These are phyloP conservation scores for Stomorhina lunata DNA, from an alignment of 2,888 invertebrate genomes.

Conservation along the genomic window DNA sequence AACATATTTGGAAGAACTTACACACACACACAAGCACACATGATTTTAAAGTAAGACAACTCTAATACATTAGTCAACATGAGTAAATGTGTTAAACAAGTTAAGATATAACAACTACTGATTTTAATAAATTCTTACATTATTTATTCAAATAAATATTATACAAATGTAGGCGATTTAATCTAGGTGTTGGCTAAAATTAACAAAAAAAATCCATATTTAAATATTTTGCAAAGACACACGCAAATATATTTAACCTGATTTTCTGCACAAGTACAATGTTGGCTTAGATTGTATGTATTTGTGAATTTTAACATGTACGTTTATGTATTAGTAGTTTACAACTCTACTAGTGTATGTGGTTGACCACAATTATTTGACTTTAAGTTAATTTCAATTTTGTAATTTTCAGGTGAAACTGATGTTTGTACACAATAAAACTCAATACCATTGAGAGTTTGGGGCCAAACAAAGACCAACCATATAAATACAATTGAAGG, in stretches of 20 bases:
- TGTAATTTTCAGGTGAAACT: slow-evolving; percentile 24
- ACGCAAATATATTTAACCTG: too few relatives aligned
- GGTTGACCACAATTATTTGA: slow-evolving; percentile 60
- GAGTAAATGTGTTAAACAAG: too few relatives aligned
- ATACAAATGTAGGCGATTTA: too few relatives aligned
- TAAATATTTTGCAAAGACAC: too few relatives aligned
- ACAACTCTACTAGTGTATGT: slow-evolving; percentile 19
- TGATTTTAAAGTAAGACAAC: neutral
- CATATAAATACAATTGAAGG: too few relatives aligned
- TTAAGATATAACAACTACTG: too few relatives aligned
- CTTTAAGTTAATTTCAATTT: slow-evolving; percentile 59
- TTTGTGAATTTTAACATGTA: neutral
- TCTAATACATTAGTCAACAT: neutral
- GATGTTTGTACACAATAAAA: neutral
- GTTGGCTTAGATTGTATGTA: neutral
- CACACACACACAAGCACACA: neutral
- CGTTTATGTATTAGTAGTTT: neutral
- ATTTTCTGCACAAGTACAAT: neutral
- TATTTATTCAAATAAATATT: too few relatives aligned
- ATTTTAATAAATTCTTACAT: too few relatives aligned
- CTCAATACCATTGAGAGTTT: neutral
- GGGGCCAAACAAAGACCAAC: neutral
- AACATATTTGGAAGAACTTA: neutral
- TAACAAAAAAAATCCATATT: too few relatives aligned
- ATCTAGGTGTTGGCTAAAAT: too few relatives aligned